Conservation (phyloP, 2,888 invertebrate genomes). For the Tiliacea aurago region DNA sequence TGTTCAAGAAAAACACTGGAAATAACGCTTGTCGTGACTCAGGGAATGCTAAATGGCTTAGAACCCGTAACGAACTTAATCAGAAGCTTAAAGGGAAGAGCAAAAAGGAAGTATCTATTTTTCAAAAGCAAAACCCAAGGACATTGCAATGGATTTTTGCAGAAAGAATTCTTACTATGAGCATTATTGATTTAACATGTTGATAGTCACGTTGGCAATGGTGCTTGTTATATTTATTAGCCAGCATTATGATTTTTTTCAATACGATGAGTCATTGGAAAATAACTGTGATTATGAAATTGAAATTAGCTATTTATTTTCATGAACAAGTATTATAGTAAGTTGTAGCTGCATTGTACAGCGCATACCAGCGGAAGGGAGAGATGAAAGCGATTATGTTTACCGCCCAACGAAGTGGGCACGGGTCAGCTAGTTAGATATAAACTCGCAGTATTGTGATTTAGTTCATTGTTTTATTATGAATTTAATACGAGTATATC, state of each 20-base stretch:
- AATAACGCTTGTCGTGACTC: constrained; percentile 9
- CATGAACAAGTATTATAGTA: no score
- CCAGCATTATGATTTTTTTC: background rate
- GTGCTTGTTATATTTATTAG: background rate
- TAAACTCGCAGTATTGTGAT: no score
- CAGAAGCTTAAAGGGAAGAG: constrained; percentile 28
- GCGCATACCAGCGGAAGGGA: no score
- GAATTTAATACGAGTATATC: no score
- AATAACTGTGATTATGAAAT: no score
- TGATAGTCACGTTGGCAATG: background rate
- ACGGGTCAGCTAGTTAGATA: no score
- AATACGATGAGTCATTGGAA: no score
- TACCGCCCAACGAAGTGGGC: no score
- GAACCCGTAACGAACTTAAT: constrained; percentile 51
- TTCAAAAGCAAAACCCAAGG: constrained; percentile 37
- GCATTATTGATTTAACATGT: constrained; percentile 1
- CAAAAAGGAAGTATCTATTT: constrained; percentile 28
- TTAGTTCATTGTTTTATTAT: no score
- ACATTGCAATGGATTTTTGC: background rate
- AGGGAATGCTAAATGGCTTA: constrained; percentile 41
- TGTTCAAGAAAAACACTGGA: constrained; percentile 7
- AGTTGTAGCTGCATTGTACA: no score
- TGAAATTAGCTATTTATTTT: no score
- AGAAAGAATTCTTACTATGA: background rate
- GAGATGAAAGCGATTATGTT: no score